phyloP scores from a whole-genome alignment of 2,113 vertebrate genomes.

The Arvicanthis niloticus region DNA sequence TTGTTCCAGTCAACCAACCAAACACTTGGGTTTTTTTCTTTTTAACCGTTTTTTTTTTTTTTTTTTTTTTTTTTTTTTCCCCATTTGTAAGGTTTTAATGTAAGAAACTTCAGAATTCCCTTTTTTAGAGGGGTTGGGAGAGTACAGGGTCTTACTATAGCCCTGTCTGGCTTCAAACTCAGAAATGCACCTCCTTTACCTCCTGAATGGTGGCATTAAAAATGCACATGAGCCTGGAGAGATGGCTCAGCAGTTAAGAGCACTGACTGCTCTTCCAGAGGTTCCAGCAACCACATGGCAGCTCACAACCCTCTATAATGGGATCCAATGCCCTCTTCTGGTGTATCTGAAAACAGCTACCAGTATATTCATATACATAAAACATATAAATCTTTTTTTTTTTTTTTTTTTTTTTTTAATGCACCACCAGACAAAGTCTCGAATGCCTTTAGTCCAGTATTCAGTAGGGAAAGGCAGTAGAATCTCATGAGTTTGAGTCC shows the following conservation, averaged over 20 bases:
- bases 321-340: too few species aligned
- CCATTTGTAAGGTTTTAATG: neutral
- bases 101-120: neutral
- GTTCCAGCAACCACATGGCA: too few species aligned
- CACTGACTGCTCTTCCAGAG: too few species aligned
- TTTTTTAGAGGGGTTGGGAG: neutral
- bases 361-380: too few species aligned
- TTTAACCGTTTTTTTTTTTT: conserved; percentile 7
- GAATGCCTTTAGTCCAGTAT: neutral
- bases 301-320: too few species aligned
- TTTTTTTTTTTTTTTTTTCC: conserved; percentile 37
- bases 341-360: too few species aligned
- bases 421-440: too few species aligned
- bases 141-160: neutral
- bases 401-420: too few species aligned
- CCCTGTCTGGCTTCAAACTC: neutral
- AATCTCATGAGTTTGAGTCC: neutral
- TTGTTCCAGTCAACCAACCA: neutral
- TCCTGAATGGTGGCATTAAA: neutral
- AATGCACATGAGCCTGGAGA: too few species aligned
- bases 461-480: neutral
- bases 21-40: neutral
- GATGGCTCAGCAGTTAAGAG: too few species aligned
- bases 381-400: too few species aligned
- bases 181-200: neutral